Base-by-base conservation (phyloP, 1,140 invertebrate species). In the Heliconius eleuchia region DNA sequence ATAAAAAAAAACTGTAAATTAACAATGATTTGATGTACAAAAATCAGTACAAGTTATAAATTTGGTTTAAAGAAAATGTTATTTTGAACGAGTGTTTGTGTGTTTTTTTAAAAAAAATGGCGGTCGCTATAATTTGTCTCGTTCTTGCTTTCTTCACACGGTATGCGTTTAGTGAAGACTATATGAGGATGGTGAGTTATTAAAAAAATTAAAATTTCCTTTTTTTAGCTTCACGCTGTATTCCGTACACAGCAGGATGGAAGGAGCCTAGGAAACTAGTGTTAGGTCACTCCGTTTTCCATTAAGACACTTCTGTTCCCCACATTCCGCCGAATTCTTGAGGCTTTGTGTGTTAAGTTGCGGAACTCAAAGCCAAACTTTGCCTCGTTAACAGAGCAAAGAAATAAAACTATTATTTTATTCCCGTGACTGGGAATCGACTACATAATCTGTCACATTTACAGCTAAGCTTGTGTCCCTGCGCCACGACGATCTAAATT, bases 81-180 rank as follows among this genome's bases (percentile, higher is more conserved):
- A 23, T 30, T 66, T 27, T 66, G n/a, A 30, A 11, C 13, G 5
- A 13, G 60, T 66, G 7, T 4, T 66, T 16, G n/a, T 60, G 50
- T 60, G 7, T 23, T 13, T 66, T 66, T 27, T 30, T 66, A 6
- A 0, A 23, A 13, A 66, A 66, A 66, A 66, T 66, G 60, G 60
- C 60, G 11, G 60, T 30, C n/a, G 9, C 13, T 30, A 16, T 66
- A 30, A 66, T 66, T 66, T 66, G 27, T 27, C 37, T 66, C 37
- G n/a, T 76, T 27, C 57, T 94, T 89, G 88, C 91, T 92, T 92
- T 92, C 91, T 92, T 83, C 87, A 88, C 89, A 87, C 85, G 89
- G 86, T 80, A 91, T 86, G 92, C 87, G 82, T 75, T 77, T 60
- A 82, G 85, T 42, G 82, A 91, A 72, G 89, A 90, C 75, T 89